Conservation (phyloP, 2,113 vertebrate genomes). For the Callocephalon fimbriatum region DNA sequence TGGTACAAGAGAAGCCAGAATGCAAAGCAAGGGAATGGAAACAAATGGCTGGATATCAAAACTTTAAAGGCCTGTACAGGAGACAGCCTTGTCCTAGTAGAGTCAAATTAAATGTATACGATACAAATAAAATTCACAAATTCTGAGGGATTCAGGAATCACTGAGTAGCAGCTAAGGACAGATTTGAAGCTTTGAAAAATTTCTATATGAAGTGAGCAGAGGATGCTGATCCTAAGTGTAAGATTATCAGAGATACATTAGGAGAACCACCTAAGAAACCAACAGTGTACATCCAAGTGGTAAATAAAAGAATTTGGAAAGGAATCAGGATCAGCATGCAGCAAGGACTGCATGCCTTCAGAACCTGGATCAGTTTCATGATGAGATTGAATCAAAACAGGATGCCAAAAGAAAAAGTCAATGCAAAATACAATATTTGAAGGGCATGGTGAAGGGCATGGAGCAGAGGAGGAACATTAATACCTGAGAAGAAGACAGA, state of each 20-base stretch:
- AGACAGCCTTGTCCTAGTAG: not conserved
- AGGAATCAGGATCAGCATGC: not conserved
- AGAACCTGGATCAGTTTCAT: not conserved
- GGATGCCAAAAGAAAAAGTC: not conserved
- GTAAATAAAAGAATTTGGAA: not conserved
- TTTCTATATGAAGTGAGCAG: not conserved
- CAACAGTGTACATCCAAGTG: not conserved
- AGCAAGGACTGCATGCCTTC: not conserved
- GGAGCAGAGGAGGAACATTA: not conserved
- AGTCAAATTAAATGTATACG: not conserved
- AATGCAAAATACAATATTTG: not conserved
- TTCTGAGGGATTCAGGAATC: not conserved
- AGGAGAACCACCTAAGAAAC: not conserved
- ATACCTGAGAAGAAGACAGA: not conserved
- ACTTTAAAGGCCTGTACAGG: not conserved
- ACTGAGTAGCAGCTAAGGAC: not conserved
- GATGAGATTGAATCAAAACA: not conserved
- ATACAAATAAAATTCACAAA: not conserved
- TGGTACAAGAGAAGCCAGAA: not conserved
- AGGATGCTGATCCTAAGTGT: not conserved
- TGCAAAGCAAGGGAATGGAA: not conserved
- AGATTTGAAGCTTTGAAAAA: not conserved
- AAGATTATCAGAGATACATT: not conserved
- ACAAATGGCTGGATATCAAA: not conserved
- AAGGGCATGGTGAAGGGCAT: not conserved